Conservation (phyloP, 2,888 invertebrate genomes). For the Ormyrus thymus region DNA sequence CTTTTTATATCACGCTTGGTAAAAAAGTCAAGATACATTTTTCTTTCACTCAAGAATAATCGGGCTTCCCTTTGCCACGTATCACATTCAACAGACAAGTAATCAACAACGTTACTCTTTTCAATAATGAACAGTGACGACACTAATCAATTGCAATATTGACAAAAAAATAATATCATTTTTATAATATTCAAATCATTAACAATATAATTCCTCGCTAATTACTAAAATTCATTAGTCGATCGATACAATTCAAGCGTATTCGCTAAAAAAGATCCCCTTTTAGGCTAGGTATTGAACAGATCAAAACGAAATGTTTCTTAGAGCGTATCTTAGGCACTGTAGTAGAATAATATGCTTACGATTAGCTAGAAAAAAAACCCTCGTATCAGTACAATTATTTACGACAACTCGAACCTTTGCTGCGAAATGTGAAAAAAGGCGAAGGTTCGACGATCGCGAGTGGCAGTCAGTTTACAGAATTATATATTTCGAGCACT, state of each 20-base stretch:
- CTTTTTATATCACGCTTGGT: conserved; percentile 45
- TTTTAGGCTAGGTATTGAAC: background rate
- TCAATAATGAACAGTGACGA: conserved; percentile 26
- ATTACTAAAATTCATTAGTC: background rate
- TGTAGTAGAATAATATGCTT: background rate
- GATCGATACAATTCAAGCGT: background rate
- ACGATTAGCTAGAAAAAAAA: conserved; percentile 22
- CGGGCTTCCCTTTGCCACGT: conserved; percentile 14
- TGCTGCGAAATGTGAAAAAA: no score
- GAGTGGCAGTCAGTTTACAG: conserved; percentile 47
- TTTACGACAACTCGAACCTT: background rate
- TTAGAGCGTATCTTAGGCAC: no score
- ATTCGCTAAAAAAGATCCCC: background rate
- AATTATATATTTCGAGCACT: conserved; percentile 25
- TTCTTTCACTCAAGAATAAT: conserved; percentile 10
- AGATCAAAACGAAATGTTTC: conserved; percentile 1
- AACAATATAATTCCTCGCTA: conserved; percentile 1
- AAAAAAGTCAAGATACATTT: conserved; percentile 48
- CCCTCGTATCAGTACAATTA: conserved; percentile 36
- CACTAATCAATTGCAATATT: conserved; percentile 15
- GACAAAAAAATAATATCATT: conserved; percentile 1
- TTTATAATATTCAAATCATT: conserved; percentile 30
- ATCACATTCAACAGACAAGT: conserved; percentile 50
- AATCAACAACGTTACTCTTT: conserved; percentile 18
- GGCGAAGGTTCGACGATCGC: conserved; percentile 16